phyloP scores from a whole-genome alignment of 2,113 vertebrate genomes.

The Chloebia gouldiae region DNA sequence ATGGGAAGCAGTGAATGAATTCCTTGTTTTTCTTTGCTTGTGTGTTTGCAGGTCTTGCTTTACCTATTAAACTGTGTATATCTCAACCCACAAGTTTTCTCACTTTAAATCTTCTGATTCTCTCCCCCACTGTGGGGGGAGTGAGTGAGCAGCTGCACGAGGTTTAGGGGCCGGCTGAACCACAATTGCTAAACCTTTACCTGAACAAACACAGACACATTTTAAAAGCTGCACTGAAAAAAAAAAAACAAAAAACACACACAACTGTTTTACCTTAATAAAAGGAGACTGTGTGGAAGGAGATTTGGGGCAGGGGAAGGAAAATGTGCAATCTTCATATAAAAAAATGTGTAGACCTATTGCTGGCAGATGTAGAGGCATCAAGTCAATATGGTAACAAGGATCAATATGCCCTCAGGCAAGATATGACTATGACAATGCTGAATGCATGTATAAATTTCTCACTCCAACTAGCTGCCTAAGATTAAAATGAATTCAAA shows the following conservation, averaged over 20 bases:
- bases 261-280: not conserved
- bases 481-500: conserved; percentile 16
- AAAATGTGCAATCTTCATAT: conserved; percentile 58
- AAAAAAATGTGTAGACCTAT: conserved; percentile 61
- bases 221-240: not conserved
- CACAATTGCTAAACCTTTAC: not conserved
- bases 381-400: conserved; percentile 66
- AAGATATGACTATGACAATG: conserved; percentile 65
- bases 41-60: not conserved
- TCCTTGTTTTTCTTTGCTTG: not conserved
- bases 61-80: not conserved
- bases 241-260: not conserved
- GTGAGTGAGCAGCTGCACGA: rapidly evolving
- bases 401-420: conserved; percentile 64
- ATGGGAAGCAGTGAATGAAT: not conserved
- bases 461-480: conserved; percentile 42
- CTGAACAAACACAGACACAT: not conserved
- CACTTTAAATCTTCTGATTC: not conserved
- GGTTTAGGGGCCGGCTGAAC: not conserved
- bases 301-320: conserved; percentile 25
- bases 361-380: conserved; percentile 64
- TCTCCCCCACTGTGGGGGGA: not conserved
- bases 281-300: not conserved
- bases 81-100: not conserved
- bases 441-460: conserved; percentile 61